These are phyloP conservation scores for Actinernus sp. DNA, from an alignment of 92 coral and sea anemone genomes.

Conservation along the genomic window DNA sequence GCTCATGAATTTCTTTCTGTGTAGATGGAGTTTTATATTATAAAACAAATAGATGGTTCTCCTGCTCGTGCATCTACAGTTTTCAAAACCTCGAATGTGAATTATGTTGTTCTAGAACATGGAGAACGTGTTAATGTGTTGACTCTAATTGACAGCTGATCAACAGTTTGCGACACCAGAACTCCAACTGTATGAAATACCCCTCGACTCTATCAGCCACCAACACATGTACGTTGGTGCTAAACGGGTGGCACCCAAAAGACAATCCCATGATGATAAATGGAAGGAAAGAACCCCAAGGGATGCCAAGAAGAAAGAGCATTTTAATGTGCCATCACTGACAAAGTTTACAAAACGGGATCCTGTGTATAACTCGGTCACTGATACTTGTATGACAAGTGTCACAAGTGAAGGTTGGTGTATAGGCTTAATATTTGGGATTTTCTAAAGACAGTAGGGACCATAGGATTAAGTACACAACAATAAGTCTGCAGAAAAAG, in stretches of 20 bases:
- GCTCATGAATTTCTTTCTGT: too few species aligned
- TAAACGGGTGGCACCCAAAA: constrained; percentile 73
- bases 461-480: too few species aligned
- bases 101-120: too few species aligned
- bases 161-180: constrained; percentile 75
- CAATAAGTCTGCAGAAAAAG: too few species aligned
- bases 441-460: background rate
- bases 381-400: constrained; percentile 57
- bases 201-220: constrained; percentile 84
- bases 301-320: constrained; percentile 50
- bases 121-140: too few species aligned
- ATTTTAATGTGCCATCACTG: constrained; percentile 41
- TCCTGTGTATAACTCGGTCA: constrained; percentile 70
- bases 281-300: constrained; percentile 18
- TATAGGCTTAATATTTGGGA: background rate
- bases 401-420: constrained; percentile 67
- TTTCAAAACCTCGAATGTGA: too few species aligned
- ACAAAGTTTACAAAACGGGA: constrained; percentile 64
- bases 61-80: too few species aligned
- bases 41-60: too few species aligned
- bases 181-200: constrained; percentile 91
- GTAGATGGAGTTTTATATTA: too few species aligned
- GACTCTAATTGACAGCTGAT: constrained; percentile 36
- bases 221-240: constrained; percentile 69
- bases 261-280: constrained; percentile 23